phyloP scores from a whole-genome alignment of 2,113 vertebrate genomes.

The Symphodus melops region DNA sequence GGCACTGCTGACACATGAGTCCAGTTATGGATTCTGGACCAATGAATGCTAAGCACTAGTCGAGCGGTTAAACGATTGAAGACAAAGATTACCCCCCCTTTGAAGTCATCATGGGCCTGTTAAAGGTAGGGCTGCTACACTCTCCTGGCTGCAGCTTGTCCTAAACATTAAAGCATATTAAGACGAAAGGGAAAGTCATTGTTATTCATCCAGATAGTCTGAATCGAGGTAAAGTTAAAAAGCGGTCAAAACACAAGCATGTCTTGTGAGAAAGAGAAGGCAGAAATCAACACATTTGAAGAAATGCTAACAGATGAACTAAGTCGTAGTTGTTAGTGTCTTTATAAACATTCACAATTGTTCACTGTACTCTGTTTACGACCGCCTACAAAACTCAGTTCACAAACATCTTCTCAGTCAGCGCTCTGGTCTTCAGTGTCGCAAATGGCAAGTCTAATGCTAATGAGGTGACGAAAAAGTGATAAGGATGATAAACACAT shows the following conservation, averaged over 20 bases:
- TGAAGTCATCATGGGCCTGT: slow-evolving; percentile 6
- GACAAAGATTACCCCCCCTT: slow-evolving; percentile 23
- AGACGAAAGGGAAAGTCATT: background rate
- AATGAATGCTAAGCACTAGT: slow-evolving; percentile 15
- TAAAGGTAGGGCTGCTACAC: background rate
- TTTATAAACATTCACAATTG: no score
- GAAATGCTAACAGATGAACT: background rate
- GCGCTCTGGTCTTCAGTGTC: background rate
- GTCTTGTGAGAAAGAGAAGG: background rate
- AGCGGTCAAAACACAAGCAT: no score
- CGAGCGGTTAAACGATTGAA: slow-evolving; percentile 25
- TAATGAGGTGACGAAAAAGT: background rate
- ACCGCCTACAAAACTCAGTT: background rate
- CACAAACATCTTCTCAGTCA: background rate
- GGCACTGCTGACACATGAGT: slow-evolving; percentile 26
- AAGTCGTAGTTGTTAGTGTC: no score
- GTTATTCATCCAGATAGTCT: slow-evolving; percentile 23
- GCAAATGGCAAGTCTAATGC: slow-evolving; percentile 2
- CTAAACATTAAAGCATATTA: no score
- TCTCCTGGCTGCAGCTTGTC: slow-evolving; percentile 4
- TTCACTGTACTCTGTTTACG: no score
- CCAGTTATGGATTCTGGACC: slow-evolving; percentile 11
- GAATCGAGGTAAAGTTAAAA: background rate
- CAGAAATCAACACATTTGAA: background rate
- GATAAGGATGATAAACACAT: slow-evolving; percentile 2